phyloP scores from a whole-genome alignment of 2,113 vertebrate species.

The Epinephelus moara region DNA sequence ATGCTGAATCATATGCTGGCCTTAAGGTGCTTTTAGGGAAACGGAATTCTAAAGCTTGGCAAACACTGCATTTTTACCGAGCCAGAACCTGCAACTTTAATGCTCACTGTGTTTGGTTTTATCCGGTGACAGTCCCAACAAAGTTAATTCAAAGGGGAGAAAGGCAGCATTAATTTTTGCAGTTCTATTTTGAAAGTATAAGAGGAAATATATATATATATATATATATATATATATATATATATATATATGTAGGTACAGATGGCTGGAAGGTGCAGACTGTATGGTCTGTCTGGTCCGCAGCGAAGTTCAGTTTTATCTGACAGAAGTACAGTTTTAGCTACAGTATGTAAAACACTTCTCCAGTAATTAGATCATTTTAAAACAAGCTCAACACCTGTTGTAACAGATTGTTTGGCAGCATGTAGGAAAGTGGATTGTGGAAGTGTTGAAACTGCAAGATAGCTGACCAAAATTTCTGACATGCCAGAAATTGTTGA shows the following conservation, averaged over 20 bases:
- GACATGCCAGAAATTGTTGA: too few relatives aligned
- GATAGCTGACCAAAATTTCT: not conserved
- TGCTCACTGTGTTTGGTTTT: not conserved
- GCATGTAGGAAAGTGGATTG: too few relatives aligned
- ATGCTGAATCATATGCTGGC: too few relatives aligned
- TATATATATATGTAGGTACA: too few relatives aligned
- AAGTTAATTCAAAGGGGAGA: not conserved
- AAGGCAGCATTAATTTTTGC: not conserved
- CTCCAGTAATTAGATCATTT: not conserved
- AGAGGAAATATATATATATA: not conserved
- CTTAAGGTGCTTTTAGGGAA: too few relatives aligned
- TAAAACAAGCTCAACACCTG: not conserved
- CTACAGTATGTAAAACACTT: not conserved
- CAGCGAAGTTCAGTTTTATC: not conserved
- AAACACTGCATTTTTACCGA: too few relatives aligned
- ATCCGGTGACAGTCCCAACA: not conserved
- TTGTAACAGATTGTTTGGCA: not conserved
- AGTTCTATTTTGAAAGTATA: not conserved
- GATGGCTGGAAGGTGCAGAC: too few relatives aligned
- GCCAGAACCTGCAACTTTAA: not conserved
- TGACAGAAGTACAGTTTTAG: not conserved
- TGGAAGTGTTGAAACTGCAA: not conserved
- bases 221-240: too few relatives aligned
- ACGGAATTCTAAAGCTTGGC: too few relatives aligned
- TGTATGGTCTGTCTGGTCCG: too few relatives aligned